Evolutionary conservation across 37 sponge, comb jelly and placozoan species (phyloP).

Genomic region (Beroe ovata): DNA sequence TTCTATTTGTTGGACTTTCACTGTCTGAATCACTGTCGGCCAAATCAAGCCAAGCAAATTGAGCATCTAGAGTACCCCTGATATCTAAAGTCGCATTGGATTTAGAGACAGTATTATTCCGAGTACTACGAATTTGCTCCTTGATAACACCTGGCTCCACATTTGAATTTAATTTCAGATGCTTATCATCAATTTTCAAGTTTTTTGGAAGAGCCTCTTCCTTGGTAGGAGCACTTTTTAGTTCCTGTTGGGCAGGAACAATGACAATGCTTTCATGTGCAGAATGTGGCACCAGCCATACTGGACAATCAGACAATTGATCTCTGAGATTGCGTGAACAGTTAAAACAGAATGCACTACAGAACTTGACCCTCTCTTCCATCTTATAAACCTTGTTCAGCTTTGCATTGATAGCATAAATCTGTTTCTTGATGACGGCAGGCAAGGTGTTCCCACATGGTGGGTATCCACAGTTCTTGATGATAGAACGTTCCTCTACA

Average conservation of each 20-base stretch:
- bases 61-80: background rate
- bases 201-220: slow-evolving; percentile 43
- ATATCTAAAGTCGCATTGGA: background rate
- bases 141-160: background rate
- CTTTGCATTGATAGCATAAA: slow-evolving; percentile 7
- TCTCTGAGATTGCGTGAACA: slow-evolving; percentile 11
- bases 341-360: background rate
- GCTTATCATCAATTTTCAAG: slow-evolving; percentile 34
- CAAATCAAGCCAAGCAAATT: slow-evolving; percentile 26
- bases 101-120: background rate
- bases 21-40: slow-evolving; percentile 11
- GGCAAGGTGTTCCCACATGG: background rate
- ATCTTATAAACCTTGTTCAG: slow-evolving; percentile 55
- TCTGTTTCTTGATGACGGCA: slow-evolving; percentile 24
- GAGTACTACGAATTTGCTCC: background rate
- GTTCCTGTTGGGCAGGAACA: background rate
- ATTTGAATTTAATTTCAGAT: background rate
- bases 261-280: slow-evolving; percentile 23
- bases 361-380: slow-evolving; percentile 35
- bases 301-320: background rate
- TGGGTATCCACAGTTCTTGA: slow-evolving; percentile 48
- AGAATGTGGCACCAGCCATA: slow-evolving; percentile 19
- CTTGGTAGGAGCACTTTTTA: background rate
- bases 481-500: slow-evolving; percentile 34
- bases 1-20: background rate